Conservation (phyloP, 2,113 vertebrate genomes). For the Seriola dumerili region DNA sequence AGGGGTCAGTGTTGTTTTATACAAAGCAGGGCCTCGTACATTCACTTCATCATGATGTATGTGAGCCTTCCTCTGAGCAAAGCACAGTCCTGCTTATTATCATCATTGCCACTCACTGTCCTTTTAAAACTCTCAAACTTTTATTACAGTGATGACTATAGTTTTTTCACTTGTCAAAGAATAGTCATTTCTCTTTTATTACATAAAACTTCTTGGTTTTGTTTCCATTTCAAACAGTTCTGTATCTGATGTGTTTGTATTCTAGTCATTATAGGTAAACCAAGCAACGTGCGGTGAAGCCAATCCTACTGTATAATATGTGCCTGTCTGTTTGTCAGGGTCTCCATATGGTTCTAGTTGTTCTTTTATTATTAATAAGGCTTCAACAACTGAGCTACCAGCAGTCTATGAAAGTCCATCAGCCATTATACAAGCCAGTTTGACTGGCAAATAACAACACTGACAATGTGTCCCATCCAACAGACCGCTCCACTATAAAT, state of each 20-base stretch:
- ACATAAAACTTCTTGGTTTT: constrained; percentile 15
- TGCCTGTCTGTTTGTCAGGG: constrained; percentile 33
- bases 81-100: constrained; percentile 15
- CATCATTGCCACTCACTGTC: constrained; percentile 17
- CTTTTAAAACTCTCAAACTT: constrained; percentile 38
- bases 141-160: constrained; percentile 14
- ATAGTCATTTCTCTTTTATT: constrained; percentile 4
- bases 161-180: constrained; percentile 11
- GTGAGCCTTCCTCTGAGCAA: constrained; percentile 37
- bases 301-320: constrained; percentile 26
- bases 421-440: constrained; percentile 69
- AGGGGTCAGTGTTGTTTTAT: constrained; percentile 84
- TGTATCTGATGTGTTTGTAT: background rate
- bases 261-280: constrained; percentile 12
- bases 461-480: constrained; percentile 44
- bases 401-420: constrained; percentile 71
- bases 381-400: constrained; percentile 59
- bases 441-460: constrained; percentile 58
- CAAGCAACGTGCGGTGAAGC: constrained; percentile 20
- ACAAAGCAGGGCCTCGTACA: constrained; percentile 27
- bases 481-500: constrained; percentile 22
- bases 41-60: constrained; percentile 29
- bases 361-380: constrained; percentile 48
- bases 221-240: constrained; percentile 10
- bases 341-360: constrained; percentile 60